Percentiles rank a stretch among this genome's conserved stretches.
Evolutionary conservation across 2,888 invertebrate species (phyloP).

Genomic region (Drosophila borborema): DNA sequence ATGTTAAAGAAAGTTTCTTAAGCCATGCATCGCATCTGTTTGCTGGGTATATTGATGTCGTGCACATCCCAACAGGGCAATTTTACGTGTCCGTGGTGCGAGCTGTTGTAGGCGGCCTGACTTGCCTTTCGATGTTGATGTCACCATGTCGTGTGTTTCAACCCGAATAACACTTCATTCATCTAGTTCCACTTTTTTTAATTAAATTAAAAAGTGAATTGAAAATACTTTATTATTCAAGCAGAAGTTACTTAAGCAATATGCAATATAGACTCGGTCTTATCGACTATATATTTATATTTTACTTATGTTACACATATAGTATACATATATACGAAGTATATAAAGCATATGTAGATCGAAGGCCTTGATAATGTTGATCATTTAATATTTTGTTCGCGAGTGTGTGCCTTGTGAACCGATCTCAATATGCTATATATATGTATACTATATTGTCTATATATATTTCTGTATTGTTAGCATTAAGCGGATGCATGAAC

Average conservation of each 20-base stretch:
- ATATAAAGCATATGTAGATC: conserved; percentile 43
- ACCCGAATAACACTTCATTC: conserved; percentile 59
- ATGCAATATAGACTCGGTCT: conserved; percentile 15
- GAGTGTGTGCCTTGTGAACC: conserved; percentile 27
- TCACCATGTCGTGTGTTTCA: conserved; percentile 67
- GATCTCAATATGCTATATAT: conserved; percentile 26
- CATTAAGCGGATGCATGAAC: conserved; percentile 62
- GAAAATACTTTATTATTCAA: conserved; percentile 1
- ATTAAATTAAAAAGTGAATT: conserved; percentile 66
- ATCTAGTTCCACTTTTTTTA: conserved; percentile 44
- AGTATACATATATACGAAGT: conserved; percentile 14
- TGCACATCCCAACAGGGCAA: not conserved
- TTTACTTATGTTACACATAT: no score
- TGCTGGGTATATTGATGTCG: conserved; percentile 1
- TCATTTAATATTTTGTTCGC: conserved; percentile 30
- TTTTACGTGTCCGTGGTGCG: conserved; percentile 23
- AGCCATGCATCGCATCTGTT: not conserved
- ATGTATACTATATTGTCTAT: conserved; percentile 16
- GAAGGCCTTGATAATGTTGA: conserved; percentile 70
- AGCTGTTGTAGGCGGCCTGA: conserved; percentile 58
- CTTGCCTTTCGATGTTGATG: conserved; percentile 65
- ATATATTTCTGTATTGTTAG: conserved; percentile 44
- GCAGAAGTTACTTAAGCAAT: conserved; percentile 11
- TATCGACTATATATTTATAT: not conserved
- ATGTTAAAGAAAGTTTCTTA: not conserved